Percentiles rank a stretch among this genome's conserved stretches.
Conservation (phyloP, 2,797 vertebrate genomes). For the Chiroxiphia lanceolata region DNA sequence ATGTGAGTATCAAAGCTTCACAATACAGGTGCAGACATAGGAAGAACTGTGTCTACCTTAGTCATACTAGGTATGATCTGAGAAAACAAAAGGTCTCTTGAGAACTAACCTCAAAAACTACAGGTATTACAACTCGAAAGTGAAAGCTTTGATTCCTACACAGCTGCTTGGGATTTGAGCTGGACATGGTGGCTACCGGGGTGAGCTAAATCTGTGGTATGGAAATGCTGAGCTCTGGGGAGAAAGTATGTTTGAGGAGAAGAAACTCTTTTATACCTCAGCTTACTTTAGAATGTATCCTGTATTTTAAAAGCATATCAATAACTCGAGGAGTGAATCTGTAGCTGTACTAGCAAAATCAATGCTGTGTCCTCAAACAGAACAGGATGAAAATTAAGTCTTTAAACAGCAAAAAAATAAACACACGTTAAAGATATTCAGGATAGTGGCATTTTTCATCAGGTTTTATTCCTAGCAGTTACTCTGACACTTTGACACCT, state of each 20-base stretch:
- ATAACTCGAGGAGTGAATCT: neutral
- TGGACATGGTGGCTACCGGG: neutral
- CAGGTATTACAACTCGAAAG: neutral
- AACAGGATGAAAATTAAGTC: neutral
- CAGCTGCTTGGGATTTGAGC: neutral
- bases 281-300: neutral
- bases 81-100: neutral
- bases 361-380: neutral
- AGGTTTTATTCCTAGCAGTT: neutral
- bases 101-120: neutral
- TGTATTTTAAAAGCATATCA: constrained; percentile 29
- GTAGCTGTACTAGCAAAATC: neutral
- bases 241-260: neutral
- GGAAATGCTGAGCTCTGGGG: neutral
- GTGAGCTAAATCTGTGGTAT: neutral
- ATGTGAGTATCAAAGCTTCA: neutral
- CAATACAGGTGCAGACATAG: neutral
- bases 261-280: neutral
- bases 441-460: neutral
- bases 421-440: neutral
- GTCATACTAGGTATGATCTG: neutral
- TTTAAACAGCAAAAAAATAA: constrained; percentile 2
- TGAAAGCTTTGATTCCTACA: neutral
- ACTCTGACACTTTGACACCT: neutral
- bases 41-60: neutral